Conservation (phyloP, 2,113 vertebrate species). For the Myotis brandtii region DNA sequence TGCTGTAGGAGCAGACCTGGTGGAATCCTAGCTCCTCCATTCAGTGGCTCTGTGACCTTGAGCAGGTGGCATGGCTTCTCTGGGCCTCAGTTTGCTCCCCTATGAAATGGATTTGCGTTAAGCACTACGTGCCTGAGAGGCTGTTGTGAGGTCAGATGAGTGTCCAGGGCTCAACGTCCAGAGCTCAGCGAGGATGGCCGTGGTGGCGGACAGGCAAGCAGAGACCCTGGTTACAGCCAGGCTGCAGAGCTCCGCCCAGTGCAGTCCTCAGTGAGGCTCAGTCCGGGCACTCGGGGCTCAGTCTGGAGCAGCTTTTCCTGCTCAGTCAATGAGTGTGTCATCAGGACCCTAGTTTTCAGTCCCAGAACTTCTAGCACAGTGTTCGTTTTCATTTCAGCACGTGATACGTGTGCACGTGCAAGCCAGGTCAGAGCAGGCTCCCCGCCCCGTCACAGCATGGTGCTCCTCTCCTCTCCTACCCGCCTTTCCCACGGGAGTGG, state of each 20-base stretch:
- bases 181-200: background rate
- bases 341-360: background rate
- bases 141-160: background rate
- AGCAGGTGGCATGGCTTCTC: background rate
- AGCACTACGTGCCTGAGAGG: background rate
- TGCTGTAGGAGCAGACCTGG: too few species aligned
- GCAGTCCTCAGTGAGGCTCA: fast-evolving
- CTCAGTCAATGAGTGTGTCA: background rate
- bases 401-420: background rate
- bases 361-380: fast-evolving
- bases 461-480: background rate
- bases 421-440: background rate
- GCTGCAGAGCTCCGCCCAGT: background rate
- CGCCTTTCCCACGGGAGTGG: background rate
- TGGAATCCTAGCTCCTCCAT: background rate
- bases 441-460: fast-evolving
- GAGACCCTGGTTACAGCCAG: fast-evolving
- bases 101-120: background rate
- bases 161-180: background rate
- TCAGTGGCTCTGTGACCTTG: background rate
- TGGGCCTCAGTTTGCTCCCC: background rate
- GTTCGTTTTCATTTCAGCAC: background rate
- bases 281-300: background rate
- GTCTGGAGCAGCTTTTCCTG: background rate
- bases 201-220: background rate